Percentiles rank a stretch among this genome's conserved stretches.
These are phyloP conservation scores for Macropodus opercularis DNA, from an alignment of 2,797 vertebrate genomes.

Conservation along the genomic window DNA sequence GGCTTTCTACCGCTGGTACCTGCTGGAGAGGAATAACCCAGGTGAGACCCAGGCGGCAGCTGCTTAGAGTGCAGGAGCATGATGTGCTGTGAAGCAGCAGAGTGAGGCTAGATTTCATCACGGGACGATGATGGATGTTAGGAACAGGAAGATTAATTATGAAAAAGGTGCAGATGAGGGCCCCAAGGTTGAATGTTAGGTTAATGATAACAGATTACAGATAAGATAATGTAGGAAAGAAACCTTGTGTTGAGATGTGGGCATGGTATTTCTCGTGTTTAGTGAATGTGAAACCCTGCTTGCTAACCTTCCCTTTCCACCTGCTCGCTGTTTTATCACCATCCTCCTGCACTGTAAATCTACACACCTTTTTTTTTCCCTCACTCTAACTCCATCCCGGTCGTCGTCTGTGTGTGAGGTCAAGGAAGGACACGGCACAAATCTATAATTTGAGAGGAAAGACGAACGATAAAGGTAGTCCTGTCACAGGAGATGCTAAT, in stretches of 20 bases:
- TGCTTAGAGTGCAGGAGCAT: background rate
- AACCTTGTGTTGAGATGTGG: constrained; percentile 10
- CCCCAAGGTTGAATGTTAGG: constrained; percentile 38
- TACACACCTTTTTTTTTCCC: constrained; percentile 30
- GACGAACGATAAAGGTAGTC: constrained; percentile 58
- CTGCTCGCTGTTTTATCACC: constrained; percentile 2
- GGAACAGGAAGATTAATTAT: constrained; percentile 21
- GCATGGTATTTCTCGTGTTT: constrained; percentile 13
- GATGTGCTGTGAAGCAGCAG: background rate
- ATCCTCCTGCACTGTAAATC: constrained; percentile 61
- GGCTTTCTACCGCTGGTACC: constrained; percentile 88
- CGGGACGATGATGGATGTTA: constrained; percentile 12
- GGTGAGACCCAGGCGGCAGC: constrained; percentile 66
- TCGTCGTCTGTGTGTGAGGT: constrained; percentile 51
- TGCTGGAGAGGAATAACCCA: constrained; percentile 86
- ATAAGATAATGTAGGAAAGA: constrained; percentile 20
- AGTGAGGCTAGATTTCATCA: constrained; percentile 2
- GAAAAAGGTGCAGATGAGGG: constrained; percentile 18
- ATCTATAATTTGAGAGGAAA: constrained; percentile 65
- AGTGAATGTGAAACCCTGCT: constrained; percentile 40
- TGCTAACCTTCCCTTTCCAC: constrained; percentile 39
- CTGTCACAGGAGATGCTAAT: constrained; percentile 70
- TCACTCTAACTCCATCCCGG: constrained; percentile 43
- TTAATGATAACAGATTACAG: constrained; percentile 46
- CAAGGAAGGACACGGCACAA: constrained; percentile 58